Evolutionary conservation across 2,888 invertebrate species (phyloP).

Genomic region (Zaprionus bogoriensis): DNA sequence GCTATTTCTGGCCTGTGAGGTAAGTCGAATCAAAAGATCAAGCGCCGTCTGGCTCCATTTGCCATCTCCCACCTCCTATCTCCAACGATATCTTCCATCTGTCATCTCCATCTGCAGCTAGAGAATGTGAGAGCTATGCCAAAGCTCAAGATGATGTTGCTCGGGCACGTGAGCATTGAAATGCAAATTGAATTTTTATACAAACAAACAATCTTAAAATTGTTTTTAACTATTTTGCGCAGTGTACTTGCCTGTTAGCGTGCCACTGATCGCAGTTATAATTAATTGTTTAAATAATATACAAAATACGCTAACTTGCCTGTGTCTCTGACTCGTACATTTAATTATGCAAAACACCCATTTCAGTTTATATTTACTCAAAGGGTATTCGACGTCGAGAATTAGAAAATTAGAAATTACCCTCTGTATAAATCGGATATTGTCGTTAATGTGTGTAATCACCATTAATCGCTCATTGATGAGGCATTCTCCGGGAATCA

Average conservation of each 20-base stretch:
- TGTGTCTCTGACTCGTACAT: not conserved
- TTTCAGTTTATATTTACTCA: slow-evolving; percentile 13
- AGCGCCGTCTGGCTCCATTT: not conserved
- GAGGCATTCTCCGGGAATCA: not conserved
- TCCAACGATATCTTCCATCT: not conserved
- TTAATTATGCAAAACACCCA: slow-evolving; percentile 1
- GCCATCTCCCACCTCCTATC: not conserved
- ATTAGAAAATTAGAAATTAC: not conserved
- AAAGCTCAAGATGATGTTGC: slow-evolving; percentile 15
- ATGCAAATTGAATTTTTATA: slow-evolving; percentile 52
- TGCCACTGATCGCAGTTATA: slow-evolving; percentile 36
- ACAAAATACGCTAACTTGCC: slow-evolving; percentile 17
- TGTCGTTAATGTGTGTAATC: no score
- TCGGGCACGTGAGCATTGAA: slow-evolving; percentile 56
- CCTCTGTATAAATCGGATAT: no score
- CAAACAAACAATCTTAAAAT: slow-evolving; percentile 38
- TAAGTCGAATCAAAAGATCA: slow-evolving; percentile 41
- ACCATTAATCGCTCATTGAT: no score
- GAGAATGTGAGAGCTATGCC: slow-evolving; percentile 31
- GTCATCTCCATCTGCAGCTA: not conserved
- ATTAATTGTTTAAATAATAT: slow-evolving; percentile 52
- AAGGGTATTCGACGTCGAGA: not conserved
- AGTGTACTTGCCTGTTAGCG: slow-evolving; percentile 46
- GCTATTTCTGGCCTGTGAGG: slow-evolving; percentile 65
- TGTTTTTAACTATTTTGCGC: slow-evolving; percentile 5